Base-by-base conservation (phyloP, 1,140 invertebrate species). In the Drosophila grimshawi region DNA sequence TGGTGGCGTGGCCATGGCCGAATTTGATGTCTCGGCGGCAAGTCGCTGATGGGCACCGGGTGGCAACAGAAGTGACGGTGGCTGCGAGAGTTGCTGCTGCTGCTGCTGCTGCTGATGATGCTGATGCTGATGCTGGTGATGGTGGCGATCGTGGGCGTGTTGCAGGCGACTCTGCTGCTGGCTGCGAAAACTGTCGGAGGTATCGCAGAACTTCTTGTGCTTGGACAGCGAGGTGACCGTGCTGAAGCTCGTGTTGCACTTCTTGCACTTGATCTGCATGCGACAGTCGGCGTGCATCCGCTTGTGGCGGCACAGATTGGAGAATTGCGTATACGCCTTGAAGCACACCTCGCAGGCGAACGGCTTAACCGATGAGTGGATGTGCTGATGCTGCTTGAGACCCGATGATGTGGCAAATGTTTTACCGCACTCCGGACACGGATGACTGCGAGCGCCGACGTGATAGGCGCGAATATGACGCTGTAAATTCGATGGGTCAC, bases 281-380 rank as follows among this genome's bases (percentile, higher is more conserved):
- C 97, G 95, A 91, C 97, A 97, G 86, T 97, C 96, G 10, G 96
- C 96, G 93, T 99, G 99, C 97, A 99, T 99, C 71, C 99, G 97
- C 92, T 99, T 99, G 93, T 99, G 99, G 19, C 99, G 96, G 92
- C 99, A 99, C 78, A 99, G 94, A 93, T 99, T 99, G 8, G 98
- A 99, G 93, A 99, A 99, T 93, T 99, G 99, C 0, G 99, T 99
- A 94, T 99, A 99, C 2, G 98, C 96, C 95, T 97, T 97, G 81
- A 95, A 95, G 93, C 96, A 97, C 55, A 98, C 97, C 92, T 98
- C 97, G 93, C 97, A 99, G 94, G 97, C 96, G 93, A 99, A 99
- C 2, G 99, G 99, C 93, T 99, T 99, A 51, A 99, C 96, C 85
- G 97, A 98, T 81, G 97, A 98, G 94, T 99, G 99, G 73, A 99